Conservation (phyloP, 2,113 vertebrate species). For the Cheilinus undulatus region DNA sequence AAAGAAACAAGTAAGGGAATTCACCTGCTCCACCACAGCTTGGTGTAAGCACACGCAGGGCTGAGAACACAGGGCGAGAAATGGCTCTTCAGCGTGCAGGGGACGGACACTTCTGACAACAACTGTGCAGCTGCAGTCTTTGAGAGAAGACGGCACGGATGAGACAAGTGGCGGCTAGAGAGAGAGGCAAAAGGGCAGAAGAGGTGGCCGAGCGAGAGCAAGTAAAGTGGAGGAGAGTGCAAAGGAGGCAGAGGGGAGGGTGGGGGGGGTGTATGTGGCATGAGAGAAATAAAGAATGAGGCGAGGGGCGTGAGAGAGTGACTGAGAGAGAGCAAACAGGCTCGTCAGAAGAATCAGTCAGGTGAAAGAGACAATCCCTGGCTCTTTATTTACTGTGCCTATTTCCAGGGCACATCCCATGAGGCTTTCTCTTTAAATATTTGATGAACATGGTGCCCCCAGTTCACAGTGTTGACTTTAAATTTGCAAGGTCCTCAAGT, state of each 20-base stretch:
- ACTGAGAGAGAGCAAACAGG: conserved; percentile 54
- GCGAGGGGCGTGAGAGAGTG: conserved; percentile 48
- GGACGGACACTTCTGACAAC: conserved; percentile 54
- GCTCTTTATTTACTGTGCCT: conserved; percentile 80
- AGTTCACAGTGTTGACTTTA: conserved; percentile 65
- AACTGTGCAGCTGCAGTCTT: conserved; percentile 19
- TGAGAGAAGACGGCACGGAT: conserved; percentile 22
- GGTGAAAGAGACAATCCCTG: conserved; percentile 80
- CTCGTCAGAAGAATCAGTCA: conserved; percentile 76
- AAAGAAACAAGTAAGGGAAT: conserved; percentile 49
- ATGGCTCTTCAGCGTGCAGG: conserved; percentile 41
- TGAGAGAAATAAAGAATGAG: conserved; percentile 58
- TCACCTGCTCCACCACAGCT: conserved; percentile 46
- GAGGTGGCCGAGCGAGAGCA: conserved; percentile 36
- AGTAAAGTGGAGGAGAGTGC: conserved; percentile 46
- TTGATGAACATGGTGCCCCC: conserved; percentile 72
- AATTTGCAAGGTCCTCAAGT: conserved; percentile 61
- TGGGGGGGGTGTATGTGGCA: conserved; percentile 32
- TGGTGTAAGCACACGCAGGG: conserved; percentile 16
- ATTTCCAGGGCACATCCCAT: conserved; percentile 74
- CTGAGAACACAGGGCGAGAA: conserved; percentile 16
- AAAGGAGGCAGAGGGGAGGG: conserved; percentile 20
- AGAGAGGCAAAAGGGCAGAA: conserved; percentile 39
- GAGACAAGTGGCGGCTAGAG: conserved; percentile 33
- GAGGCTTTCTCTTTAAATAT: conserved; percentile 79